Base-by-base conservation (phyloP, 92 coral and sea anemone species). In the Nematostella vectensis region DNA sequence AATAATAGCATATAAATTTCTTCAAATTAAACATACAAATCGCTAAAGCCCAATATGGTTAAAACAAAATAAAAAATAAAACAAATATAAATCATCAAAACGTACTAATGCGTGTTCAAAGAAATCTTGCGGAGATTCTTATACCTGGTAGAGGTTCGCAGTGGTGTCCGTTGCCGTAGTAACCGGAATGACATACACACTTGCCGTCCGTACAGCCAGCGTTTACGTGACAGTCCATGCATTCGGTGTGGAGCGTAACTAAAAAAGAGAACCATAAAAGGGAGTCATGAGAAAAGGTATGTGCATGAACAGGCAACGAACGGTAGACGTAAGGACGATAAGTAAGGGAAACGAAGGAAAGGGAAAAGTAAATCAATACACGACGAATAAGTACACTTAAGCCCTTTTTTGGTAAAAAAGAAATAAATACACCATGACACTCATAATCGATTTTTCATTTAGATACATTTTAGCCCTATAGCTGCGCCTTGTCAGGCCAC, bases 121-220 rank as follows among this genome's bases (percentile, higher is more conserved):
- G n/a, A n/a, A n/a, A n/a, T n/a, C n/a, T n/a, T n/a, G n/a, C n/a
- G 40, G 8, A 33, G 15, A 33, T 33, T 6, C 40, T 6, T 15
- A 15, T 36, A n/a, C 26, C 21, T 21, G 44, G 40, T 29, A 57
- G 80, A 85, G 95, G 95, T 81, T 75, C 79, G 70, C 98, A 91
- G 48, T 63, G 74, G 54, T 71, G 81, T 50, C 98, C 98, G 58
- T 91, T 76, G 48, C 89, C 94, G 65, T 55, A 59, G 63, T 70
- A 85, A 37, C 95, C 98, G 31, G 68, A 74, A 50, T 68, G 45
- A 58, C 98, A 91, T 17, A 75, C 82, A 31, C 98, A 91, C 15
- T 73, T 72, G 4, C 91, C 95, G 38, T 54, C 72, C 2, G 54
- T 47, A 47, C 98, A 91, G 22, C 58, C 68, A 19, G 98, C 88